Evolutionary conservation across 2,797 vertebrate species (phyloP), one percentile per base, ranked within the genome.

Genomic region (Acestrorhynchus altus): DNA sequence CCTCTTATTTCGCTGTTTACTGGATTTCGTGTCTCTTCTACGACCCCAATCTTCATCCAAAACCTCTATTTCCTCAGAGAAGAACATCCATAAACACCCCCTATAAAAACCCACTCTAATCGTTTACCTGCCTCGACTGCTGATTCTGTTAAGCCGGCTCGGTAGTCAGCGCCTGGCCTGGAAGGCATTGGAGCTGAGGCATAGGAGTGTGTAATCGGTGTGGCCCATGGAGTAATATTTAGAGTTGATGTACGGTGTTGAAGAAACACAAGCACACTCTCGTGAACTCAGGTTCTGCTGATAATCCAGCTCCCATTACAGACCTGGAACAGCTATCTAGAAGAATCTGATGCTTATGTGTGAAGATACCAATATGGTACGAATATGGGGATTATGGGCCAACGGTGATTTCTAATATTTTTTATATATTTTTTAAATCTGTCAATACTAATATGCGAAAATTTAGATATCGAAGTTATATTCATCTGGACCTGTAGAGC

Each of bases 271-370:
- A 24, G 20, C 20, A 16, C 54, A 39, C 74, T 82, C 49, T 84
- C 42, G 15, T 65, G 12, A 56, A 59, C 56, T 31, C 24, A 39
- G 61, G 67, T 66, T 28, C 72, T 76, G 78, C n/a, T 79, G 72
- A 69, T 54, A 60, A 71, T 60, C 70, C 61, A 13, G 40, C 65
- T 59, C 52, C 77, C 79, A n/a, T 78, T 77, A 80, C 67, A 46
- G 80, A 86, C 6, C 56, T 0, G 5, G 24, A 20, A 0, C 56
- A 4, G 5, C 26, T 22, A 0, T 31, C 56, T 18, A 26, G 22
- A 24, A 16, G 56, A 26, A 59, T 26, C 60, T 64, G 18, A 35
- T 63, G 31, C n/a, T 42, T 42, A 13, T 35, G 31, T 35, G 2
- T 35, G 31, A 35, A 35, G 31, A 2, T 35, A 35, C 2, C 2